Evolutionary conservation across 2,797 vertebrate genomes (phyloP).

Genomic region (Pogoniulus pusillus): DNA sequence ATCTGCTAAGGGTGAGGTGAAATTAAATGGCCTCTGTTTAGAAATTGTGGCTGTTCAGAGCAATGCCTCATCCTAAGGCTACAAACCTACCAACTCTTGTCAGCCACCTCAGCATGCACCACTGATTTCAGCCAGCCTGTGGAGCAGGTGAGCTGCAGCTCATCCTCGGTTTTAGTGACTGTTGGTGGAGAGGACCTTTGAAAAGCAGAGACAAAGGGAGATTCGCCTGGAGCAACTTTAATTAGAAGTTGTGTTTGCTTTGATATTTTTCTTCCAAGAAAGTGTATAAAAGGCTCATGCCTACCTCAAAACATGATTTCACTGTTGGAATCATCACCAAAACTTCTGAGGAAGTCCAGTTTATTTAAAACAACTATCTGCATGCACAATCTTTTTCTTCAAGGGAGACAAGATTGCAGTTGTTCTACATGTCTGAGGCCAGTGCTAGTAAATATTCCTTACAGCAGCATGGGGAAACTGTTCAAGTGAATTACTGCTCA

Average conservation of each 20-base stretch:
- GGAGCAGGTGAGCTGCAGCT: not conserved
- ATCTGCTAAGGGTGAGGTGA: not conserved
- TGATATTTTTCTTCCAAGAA: too few species aligned
- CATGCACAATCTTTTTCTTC: not conserved
- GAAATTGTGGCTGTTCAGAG: not conserved
- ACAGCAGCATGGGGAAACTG: not conserved
- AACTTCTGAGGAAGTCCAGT: not conserved
- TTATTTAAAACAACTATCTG: not conserved
- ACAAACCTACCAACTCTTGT: not conserved
- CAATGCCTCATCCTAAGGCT: not conserved
- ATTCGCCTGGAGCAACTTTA: not conserved
- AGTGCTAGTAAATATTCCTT: not conserved
- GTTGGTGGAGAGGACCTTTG: not conserved
- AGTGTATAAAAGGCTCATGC: not conserved
- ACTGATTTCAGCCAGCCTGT: not conserved
- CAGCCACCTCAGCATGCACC: not conserved
- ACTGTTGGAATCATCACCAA: not conserved
- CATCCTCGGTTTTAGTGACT: not conserved
- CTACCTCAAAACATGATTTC: not conserved
- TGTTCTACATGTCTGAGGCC: fast-evolving
- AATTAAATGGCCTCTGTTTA: not conserved
- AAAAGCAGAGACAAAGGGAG: not conserved
- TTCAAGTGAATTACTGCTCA: not conserved
- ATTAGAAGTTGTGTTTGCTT: not conserved
- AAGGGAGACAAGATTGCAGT: not conserved